phyloP scores from a whole-genome alignment of 2,113 vertebrate species.

The Chroicocephalus ridibundus region DNA sequence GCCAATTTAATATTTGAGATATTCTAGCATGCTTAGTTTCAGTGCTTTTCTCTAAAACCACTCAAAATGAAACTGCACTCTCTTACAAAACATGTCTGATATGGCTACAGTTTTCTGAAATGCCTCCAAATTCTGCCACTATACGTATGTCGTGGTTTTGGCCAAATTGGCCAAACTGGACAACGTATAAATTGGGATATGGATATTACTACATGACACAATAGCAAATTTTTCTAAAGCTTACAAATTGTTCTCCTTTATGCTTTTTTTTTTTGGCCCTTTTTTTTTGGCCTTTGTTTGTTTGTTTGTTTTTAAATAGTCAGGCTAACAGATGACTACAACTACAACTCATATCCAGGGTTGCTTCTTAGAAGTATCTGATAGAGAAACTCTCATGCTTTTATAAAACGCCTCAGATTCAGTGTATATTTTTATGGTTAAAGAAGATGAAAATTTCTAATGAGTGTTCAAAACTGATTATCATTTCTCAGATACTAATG shows the following conservation, averaged over 20 bases:
- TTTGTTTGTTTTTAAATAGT: neutral
- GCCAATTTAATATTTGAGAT: slow-evolving; percentile 9
- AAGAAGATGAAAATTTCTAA: neutral
- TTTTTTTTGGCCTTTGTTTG: no score
- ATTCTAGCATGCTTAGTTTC: neutral
- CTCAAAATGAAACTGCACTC: neutral
- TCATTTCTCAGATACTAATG: neutral
- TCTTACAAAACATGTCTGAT: neutral
- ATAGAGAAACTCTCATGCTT: neutral
- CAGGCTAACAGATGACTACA: neutral
- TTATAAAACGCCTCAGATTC: neutral
- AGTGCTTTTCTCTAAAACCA: neutral
- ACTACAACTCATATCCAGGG: neutral
- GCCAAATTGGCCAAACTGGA: no score
- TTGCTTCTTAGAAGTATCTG: neutral
- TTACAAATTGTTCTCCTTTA: neutral
- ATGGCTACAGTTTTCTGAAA: neutral
- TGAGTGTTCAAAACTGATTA: neutral
- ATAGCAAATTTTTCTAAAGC: neutral
- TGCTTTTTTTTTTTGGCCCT: neutral
- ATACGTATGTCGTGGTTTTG: neutral
- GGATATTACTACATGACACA: neutral
- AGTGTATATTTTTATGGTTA: neutral
- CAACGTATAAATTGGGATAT: neutral
- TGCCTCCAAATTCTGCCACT: neutral